Conservation (phyloP, 2,888 invertebrate genomes). For the Cantharis rufa region DNA sequence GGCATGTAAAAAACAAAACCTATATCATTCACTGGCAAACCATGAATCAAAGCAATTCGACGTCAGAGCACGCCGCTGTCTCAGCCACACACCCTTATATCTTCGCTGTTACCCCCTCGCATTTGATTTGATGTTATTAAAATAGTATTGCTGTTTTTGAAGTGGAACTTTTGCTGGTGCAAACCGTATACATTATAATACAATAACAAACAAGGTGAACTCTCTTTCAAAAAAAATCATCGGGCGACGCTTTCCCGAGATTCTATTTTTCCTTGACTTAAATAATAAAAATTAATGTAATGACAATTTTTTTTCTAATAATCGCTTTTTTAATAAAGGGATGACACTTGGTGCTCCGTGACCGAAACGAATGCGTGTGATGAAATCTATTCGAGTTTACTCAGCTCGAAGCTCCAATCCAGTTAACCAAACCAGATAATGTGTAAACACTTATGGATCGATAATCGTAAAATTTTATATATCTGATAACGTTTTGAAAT, state of each 20-base stretch:
- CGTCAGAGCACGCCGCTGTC: conserved; percentile 32
- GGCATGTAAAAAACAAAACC: conserved; percentile 29
- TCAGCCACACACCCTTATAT: conserved; percentile 32
- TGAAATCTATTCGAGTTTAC: not conserved
- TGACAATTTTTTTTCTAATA: not conserved
- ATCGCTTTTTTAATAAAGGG: not conserved
- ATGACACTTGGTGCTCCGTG: not conserved
- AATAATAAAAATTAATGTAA: not conserved
- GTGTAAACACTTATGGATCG: not conserved
- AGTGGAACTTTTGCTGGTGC: not conserved
- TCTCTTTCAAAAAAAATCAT: not conserved
- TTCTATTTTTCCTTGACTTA: not conserved
- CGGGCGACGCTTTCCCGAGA: not conserved
- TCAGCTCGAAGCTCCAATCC: not conserved
- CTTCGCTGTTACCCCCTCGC: conserved; percentile 26
- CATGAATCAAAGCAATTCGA: conserved; percentile 32
- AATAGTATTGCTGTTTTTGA: conserved; percentile 6
- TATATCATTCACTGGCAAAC: conserved; percentile 30
- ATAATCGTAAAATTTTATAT: not conserved
- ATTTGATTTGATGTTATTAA: conserved; percentile 32
- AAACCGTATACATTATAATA: not conserved
- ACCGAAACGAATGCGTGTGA: not conserved
- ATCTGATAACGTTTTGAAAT: not conserved
- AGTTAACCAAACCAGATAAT: not conserved
- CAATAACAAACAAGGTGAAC: not conserved